Conservation (phyloP, 2,113 vertebrate genomes). For the Chamaetylas fuelleborni region DNA sequence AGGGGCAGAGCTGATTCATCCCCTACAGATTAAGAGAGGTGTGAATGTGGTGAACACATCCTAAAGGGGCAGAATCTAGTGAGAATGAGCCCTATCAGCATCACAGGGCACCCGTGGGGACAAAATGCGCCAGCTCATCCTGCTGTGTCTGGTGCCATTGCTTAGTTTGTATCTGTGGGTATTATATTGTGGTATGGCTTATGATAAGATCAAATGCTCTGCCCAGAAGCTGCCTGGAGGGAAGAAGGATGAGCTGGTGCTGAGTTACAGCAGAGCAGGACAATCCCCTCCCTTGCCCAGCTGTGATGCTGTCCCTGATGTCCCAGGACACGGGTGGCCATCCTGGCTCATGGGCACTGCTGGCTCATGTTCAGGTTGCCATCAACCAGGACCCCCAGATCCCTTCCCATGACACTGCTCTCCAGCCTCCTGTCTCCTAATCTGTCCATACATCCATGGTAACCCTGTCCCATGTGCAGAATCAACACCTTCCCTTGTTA, state of each 20-base stretch:
- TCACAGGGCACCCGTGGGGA: background rate
- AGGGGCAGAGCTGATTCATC: background rate
- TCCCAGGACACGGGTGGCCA: rapidly evolving
- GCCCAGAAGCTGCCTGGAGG: background rate
- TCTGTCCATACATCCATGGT: background rate
- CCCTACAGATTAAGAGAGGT: background rate
- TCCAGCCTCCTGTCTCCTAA: background rate
- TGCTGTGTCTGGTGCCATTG: background rate
- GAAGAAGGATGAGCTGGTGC: background rate
- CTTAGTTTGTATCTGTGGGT: background rate
- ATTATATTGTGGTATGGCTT: background rate
- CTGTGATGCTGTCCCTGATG: background rate
- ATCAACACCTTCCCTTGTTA: background rate
- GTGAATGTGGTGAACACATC: background rate
- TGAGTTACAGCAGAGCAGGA: background rate
- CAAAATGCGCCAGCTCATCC: background rate
- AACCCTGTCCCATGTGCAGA: background rate
- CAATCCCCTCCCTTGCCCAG: background rate
- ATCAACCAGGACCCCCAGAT: rapidly evolving
- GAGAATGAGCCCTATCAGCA: background rate
- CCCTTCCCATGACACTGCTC: background rate
- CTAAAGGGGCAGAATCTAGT: background rate
- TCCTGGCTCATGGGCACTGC: background rate
- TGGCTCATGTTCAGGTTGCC: background rate
- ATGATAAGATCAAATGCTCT: background rate